phyloP scores from a whole-genome alignment of 2,888 invertebrate species.

The Cancer borealis region DNA sequence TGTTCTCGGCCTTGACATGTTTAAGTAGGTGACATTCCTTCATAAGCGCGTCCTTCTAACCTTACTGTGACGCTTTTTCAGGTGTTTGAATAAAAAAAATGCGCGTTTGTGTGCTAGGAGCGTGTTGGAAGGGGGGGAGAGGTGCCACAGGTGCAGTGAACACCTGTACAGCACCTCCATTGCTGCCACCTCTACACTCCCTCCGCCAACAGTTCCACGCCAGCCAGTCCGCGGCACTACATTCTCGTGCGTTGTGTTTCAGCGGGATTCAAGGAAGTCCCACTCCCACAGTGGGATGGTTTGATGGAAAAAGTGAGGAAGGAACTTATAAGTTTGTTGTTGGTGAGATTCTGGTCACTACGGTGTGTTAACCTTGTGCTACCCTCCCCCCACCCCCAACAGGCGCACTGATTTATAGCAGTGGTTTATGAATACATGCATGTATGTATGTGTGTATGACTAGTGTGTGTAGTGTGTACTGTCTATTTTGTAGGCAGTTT shows the following conservation, averaged over 20 bases:
- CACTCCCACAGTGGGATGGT: not conserved
- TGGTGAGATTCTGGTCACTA: not conserved
- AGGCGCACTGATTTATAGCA: not conserved
- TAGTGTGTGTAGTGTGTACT: not conserved
- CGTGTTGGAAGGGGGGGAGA: not conserved
- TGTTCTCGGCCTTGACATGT: not conserved
- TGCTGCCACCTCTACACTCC: not conserved
- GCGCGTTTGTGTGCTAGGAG: not conserved
- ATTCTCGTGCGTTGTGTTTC: not conserved
- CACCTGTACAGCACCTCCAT: conserved; percentile 24
- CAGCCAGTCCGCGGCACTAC: not conserved
- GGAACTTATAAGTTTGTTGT: not conserved
- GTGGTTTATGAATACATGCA: not conserved
- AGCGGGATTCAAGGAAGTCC: not conserved
- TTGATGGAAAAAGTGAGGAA: not conserved
- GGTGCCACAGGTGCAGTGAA: conserved; percentile 11
- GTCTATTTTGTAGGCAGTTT: not conserved
- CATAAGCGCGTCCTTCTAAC: not conserved
- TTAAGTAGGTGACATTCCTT: not conserved
- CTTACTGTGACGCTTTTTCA: not conserved
- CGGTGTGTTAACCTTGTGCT: not conserved
- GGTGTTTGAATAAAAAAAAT: not conserved
- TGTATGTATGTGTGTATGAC: not conserved
- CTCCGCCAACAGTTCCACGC: conserved; percentile 2
- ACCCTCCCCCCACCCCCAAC: not conserved